phyloP scores from a whole-genome alignment of 2,888 invertebrate genomes.

The Eucera pruinosa region DNA sequence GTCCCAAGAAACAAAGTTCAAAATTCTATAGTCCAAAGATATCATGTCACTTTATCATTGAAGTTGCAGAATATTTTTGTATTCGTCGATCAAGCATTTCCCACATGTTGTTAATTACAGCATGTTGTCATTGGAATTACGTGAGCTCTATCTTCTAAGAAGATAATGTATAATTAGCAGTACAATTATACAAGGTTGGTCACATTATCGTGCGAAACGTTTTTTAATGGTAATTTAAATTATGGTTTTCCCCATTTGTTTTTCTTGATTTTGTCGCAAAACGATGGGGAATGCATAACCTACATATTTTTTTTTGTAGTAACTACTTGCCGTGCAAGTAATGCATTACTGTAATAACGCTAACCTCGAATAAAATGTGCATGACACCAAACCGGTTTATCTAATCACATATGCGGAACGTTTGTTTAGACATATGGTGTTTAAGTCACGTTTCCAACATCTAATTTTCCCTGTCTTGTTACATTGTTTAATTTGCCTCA shows the following conservation, averaged over 20 bases:
- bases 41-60: not conserved
- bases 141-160: not conserved
- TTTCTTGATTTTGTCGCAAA: not conserved
- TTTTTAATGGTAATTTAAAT: not conserved
- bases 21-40: not conserved
- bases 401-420: slow-evolving; percentile 12
- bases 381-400: slow-evolving; percentile 21
- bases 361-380: slow-evolving; percentile 1
- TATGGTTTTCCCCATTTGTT: too few species aligned
- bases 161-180: not conserved
- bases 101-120: not conserved
- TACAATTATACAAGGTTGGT: not conserved
- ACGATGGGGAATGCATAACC: not conserved
- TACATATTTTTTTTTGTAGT: not conserved
- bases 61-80: not conserved
- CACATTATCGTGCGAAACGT: not conserved
- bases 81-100: too few species aligned
- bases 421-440: slow-evolving; percentile 14
- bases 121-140: not conserved
- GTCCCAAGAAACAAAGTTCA: not conserved
- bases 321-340: not conserved
- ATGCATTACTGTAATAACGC: slow-evolving; percentile 9
- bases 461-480: not conserved
- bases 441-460: not conserved
- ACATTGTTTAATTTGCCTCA: not conserved